Base-by-base conservation (phyloP, 2,113 vertebrate species). In the Sebastes schlegelii region DNA sequence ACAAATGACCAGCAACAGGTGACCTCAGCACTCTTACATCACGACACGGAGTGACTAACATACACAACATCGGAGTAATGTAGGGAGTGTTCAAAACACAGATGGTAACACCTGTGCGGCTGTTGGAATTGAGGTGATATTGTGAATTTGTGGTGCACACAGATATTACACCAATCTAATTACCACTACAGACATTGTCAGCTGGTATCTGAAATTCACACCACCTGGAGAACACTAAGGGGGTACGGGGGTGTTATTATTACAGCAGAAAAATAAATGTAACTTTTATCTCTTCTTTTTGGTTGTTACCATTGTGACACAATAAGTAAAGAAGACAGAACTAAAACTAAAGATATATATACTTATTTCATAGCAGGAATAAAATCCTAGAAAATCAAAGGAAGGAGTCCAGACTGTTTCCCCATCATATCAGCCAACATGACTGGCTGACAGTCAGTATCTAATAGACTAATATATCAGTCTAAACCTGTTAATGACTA, bases 401-500 rank as follows among this genome's bases (percentile, higher is more conserved):
- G 10, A 70, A 51, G n/a, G 11, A 1, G 34, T 57, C 19, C 19
- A 21, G 54, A 46, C 45, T 26, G 48, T 45, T 73, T 48, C 65
- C 65, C 6, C 19, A 16, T 54, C 49, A 57, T 16, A 49, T 51
- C 54, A 77, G 49, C 40, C 17, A 45, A 74, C 68, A 16, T 43
- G 43, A 68, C 64, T 78, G 42, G 40, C 77, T 43, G 42, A 77
- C 77, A 76, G 55, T 78, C 45, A n/a, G 48, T 26, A 21, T 85
- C 69, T 76, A 77, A 82, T 46, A 55, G 74, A 72, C 61, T 85
- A 34, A 70, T 69, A 65, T 63, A 73, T 72, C 70, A 48, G 72
- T 80, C 63, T 61, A 49, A 85, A 79, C 54, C 58, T 82, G 77
- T 68, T 89, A 89, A 91, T 86, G 21, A 77, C 80, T 74, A 54